These are phyloP conservation scores for Gobio occitaniae DNA, from an alignment of 2,797 vertebrate genomes.

Conservation along the genomic window DNA sequence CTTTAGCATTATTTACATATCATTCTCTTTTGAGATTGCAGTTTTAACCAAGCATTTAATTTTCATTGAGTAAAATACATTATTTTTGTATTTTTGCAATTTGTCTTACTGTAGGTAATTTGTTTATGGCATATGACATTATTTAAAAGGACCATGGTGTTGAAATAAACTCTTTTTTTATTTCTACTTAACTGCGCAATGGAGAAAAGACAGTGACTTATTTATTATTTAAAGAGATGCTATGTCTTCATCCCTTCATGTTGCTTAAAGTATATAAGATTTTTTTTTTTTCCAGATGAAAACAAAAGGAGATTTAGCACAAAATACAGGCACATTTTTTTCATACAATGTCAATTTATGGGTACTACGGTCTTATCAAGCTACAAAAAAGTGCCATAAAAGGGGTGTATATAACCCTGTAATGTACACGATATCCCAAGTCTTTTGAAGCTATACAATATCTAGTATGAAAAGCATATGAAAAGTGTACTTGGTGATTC, in stretches of 20 bases:
- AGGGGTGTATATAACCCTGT: background rate
- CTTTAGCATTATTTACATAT: conserved; percentile 50
- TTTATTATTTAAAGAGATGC: background rate
- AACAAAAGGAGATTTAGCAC: background rate
- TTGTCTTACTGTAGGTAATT: conserved; percentile 63
- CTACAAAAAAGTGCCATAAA: background rate
- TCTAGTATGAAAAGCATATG: background rate
- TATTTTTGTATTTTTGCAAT: conserved; percentile 76
- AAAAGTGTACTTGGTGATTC: background rate
- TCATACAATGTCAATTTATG: background rate
- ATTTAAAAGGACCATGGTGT: conserved; percentile 74
- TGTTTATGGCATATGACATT: conserved; percentile 58
- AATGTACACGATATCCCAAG: background rate
- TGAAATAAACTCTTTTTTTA: conserved; percentile 58
- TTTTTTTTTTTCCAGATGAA: background rate
- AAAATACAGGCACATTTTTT: background rate
- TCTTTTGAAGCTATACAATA: background rate
- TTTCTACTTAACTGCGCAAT: conserved; percentile 10
- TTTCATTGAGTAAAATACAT: conserved; percentile 62
- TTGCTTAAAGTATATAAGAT: background rate
- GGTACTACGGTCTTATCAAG: background rate
- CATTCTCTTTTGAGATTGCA: conserved; percentile 48
- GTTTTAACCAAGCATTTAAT: conserved; percentile 62
- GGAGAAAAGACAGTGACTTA: background rate
- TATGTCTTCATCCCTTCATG: background rate